These are phyloP conservation scores for Eupristina koningsbergeri DNA, from an alignment of 1,140 invertebrate genomes.

Conservation along the genomic window DNA sequence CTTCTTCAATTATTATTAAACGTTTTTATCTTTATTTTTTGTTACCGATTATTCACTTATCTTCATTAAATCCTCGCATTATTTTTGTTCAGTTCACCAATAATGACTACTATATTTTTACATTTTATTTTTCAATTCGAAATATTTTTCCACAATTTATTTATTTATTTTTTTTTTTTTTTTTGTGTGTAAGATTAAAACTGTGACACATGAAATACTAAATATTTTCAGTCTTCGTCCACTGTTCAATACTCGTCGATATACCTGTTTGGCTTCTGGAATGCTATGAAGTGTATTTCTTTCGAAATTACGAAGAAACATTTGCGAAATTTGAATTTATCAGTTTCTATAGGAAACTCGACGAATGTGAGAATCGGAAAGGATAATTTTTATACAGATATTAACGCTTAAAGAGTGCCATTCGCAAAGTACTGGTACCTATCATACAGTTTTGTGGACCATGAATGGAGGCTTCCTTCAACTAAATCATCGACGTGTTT, in stretches of 20 bases:
- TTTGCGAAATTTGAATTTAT: slow-evolving; percentile 45
- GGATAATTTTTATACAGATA: slow-evolving; percentile 39
- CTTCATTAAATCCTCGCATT: slow-evolving; percentile 6
- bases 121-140: slow-evolving; percentile 39
- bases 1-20: slow-evolving; percentile 37
- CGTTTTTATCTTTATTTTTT: slow-evolving; percentile 29
- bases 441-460: slow-evolving; percentile 98
- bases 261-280: slow-evolving; percentile 59
- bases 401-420: slow-evolving; percentile 84
- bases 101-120: slow-evolving; percentile 4
- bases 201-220: slow-evolving; percentile 48
- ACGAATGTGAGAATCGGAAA: slow-evolving; percentile 40
- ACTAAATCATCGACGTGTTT: slow-evolving; percentile 94
- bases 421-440: slow-evolving; percentile 99
- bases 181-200: slow-evolving; percentile 41
- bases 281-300: slow-evolving; percentile 61
- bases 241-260: slow-evolving; percentile 50
- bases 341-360: slow-evolving; percentile 36
- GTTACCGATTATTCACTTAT: not conserved
- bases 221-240: slow-evolving; percentile 53
- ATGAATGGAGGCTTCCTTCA: slow-evolving; percentile 93
- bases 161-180: too few relatives aligned
- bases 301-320: slow-evolving; percentile 53
- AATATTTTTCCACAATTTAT: slow-evolving; percentile 38
- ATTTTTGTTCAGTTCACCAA: slow-evolving; percentile 15